Evolutionary conservation across 2,113 vertebrate species (phyloP).

Genomic region (Coryphaenoides rupestris): DNA sequence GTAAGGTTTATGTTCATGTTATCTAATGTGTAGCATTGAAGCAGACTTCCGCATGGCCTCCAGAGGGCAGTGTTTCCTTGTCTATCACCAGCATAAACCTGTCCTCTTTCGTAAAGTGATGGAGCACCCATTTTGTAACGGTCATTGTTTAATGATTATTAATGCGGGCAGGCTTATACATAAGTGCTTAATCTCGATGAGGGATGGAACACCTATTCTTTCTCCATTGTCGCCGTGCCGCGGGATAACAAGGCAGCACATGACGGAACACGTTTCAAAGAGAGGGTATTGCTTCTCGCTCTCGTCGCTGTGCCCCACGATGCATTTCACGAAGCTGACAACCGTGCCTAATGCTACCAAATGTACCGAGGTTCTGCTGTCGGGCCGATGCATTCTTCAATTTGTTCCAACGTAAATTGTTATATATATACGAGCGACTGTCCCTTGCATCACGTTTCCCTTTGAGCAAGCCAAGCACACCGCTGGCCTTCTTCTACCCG

Average conservation of each 20-base stretch:
- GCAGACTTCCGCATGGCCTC: constrained; percentile 19
- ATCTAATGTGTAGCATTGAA: no score
- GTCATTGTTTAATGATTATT: constrained; percentile 11
- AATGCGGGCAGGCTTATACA: constrained; percentile 19
- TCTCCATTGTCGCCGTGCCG: background rate
- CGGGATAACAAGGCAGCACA: background rate
- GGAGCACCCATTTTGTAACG: constrained; percentile 56
- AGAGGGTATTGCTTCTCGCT: background rate
- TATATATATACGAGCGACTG: no score
- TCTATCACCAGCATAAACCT: constrained; percentile 9
- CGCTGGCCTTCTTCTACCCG: no score
- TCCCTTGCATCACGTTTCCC: no score
- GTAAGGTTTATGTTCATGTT: no score
- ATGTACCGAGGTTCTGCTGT: no score
- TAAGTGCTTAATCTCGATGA: constrained; percentile 7
- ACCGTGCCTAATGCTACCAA: no score
- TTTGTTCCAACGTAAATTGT: no score
- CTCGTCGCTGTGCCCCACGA: constrained; percentile 2
- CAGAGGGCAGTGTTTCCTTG: constrained; percentile 70
- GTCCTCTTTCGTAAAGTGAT: constrained; percentile 25
- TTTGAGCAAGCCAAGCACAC: no score
- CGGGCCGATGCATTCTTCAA: no score
- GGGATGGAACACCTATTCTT: background rate
- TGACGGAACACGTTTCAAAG: no score
- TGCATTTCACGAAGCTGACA: background rate